Evolutionary conservation across 2,113 vertebrate genomes (phyloP), one percentile per base, ranked within the genome.

Genomic region (Pomatostomus ruficeps): DNA sequence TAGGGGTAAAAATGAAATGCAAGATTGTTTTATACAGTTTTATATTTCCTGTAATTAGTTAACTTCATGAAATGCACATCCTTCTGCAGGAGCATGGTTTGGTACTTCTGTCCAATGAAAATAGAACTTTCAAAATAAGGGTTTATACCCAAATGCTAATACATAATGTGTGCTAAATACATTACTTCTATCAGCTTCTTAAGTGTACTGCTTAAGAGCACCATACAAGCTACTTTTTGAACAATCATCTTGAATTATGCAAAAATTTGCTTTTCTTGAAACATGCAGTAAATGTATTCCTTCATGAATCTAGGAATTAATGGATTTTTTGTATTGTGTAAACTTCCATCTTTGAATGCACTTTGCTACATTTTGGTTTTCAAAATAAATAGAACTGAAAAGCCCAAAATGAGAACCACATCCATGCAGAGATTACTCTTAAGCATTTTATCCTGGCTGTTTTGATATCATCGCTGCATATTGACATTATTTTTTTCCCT

Each of bases 341-440:
- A 96, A 82, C 62, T 62, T 89, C 71, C 61, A 74, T 91, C 67
- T 86, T 96, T 92, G 84, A 93, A 85, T 89, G 66, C 76, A 59
- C 91, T 97, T 96, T 88, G 71, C 93, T 95, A 88, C 25, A 11
- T 95, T 96, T 96, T 89, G 46, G 54, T 92, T 92, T 92, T 93
- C 74, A 71, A 88, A 85, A 80, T 68, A 94, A 94, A 83, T 58
- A 77, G 65, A 85, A 63, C 43, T 25, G 67, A 96, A 94, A 88
- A 93, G 16, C 77, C 88, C 83, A 36, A 95, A 95, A 42, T 15
- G 62, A 92, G 72, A 98, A 96, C 98, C 97, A 93, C 98, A 98
- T 98, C 98, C 98, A 98, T 97, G 97, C 98, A 98, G 98, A 98
- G 98, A 98, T 98, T 95, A 91, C 92, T 96, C 96, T 89, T 43